A percentile compares a stretch with the other conserved stretches of the same genome.
Evolutionary conservation across 2,113 vertebrate genomes (phyloP).

Genomic region (Ascaphus truei): DNA sequence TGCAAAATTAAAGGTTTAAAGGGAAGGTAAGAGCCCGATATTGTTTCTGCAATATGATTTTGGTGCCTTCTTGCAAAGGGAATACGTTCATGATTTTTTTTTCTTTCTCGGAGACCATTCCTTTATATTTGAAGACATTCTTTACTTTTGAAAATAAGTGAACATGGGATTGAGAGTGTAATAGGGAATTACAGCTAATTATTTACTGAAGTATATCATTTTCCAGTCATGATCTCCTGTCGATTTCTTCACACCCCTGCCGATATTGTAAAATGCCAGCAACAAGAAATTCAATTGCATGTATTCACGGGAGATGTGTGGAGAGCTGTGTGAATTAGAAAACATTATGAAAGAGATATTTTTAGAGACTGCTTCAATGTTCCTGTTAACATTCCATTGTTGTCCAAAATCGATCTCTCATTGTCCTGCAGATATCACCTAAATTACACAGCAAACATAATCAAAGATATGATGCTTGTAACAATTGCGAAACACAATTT

Average conservation of each 20-base stretch:
- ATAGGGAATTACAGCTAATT: constrained; percentile 63
- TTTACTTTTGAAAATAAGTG: constrained; percentile 66
- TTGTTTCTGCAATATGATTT: constrained; percentile 40
- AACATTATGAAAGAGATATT: constrained; percentile 44
- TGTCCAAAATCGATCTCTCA: constrained; percentile 56
- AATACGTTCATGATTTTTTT: constrained; percentile 34
- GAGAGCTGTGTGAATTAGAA: constrained; percentile 40
- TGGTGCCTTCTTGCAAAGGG: constrained; percentile 38
- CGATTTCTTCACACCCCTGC: constrained; percentile 57
- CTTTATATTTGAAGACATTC: constrained; percentile 49
- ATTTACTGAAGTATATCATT: constrained; percentile 68
- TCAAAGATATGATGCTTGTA: constrained; percentile 42
- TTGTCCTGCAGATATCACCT: constrained; percentile 8
- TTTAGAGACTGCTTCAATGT: constrained; percentile 50
- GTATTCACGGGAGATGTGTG: constrained; percentile 45
- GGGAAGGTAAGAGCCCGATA: constrained; percentile 34
- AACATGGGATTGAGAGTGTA: constrained; percentile 60
- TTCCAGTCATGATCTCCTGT: constrained; percentile 61
- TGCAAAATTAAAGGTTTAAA: too few relatives aligned
- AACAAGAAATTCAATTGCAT: constrained; percentile 55
- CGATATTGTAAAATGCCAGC: constrained; percentile 53
- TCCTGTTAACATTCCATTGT: constrained; percentile 44
- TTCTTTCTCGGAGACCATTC: constrained; percentile 40
- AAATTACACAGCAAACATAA: constrained; percentile 43
- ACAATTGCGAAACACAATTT: constrained; percentile 62